A percentile compares a stretch with the other conserved stretches of the same genome.
These are phyloP conservation scores for Drosophila equinoxialis DNA, from an alignment of 1,140 invertebrate species.

Conservation along the genomic window DNA sequence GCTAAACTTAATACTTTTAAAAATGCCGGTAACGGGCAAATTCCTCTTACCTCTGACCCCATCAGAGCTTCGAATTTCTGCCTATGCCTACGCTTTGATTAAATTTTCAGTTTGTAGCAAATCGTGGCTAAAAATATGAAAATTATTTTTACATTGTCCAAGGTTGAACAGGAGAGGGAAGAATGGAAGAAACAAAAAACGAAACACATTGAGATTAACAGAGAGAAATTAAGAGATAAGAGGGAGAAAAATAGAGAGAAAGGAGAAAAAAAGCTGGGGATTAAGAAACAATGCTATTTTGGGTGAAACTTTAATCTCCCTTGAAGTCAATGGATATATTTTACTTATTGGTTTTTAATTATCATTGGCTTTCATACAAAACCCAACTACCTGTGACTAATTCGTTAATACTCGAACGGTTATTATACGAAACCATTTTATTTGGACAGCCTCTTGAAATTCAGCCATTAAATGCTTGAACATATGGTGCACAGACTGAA, in stretches of 20 bases:
- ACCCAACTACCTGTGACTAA: constrained; percentile 52
- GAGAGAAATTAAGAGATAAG: neutral
- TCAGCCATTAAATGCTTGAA: constrained; percentile 66
- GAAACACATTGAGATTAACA: no score
- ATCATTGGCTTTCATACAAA: constrained; percentile 49
- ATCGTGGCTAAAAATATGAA: neutral
- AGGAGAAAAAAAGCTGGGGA: neutral
- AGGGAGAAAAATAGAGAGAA: neutral
- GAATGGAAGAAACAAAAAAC: no score
- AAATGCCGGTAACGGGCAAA: neutral
- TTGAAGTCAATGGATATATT: constrained; percentile 20
- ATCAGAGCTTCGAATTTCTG: neutral
- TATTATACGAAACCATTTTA: constrained; percentile 51
- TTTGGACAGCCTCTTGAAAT: constrained; percentile 56
- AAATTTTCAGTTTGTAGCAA: neutral
- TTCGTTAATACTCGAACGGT: constrained; percentile 42
- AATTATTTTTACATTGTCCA: constrained; percentile 9
- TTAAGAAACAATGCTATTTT: neutral
- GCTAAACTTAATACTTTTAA: neutral
- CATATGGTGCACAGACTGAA: constrained; percentile 49
- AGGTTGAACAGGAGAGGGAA: neutral
- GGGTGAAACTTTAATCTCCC: constrained; percentile 13
- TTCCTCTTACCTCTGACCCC: neutral
- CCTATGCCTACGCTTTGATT: constrained; percentile 4
- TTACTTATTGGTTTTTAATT: constrained; percentile 71